Evolutionary conservation across 2,113 vertebrate species (phyloP).

Genomic region (Mustela nigripes): DNA sequence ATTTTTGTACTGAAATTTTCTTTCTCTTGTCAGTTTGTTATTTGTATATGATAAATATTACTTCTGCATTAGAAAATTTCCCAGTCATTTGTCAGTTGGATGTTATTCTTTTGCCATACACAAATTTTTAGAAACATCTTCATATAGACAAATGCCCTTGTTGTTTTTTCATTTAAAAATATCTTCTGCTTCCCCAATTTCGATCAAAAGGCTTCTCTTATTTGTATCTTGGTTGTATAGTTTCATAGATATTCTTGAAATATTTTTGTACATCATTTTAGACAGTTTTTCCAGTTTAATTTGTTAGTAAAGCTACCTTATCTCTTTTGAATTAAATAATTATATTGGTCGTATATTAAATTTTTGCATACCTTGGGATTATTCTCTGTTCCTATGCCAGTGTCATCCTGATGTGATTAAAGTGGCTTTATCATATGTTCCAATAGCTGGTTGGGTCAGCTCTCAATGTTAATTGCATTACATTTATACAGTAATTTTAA

Average conservation of each 20-base stretch:
- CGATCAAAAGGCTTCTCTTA: background rate
- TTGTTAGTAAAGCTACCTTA: background rate
- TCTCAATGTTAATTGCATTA: background rate
- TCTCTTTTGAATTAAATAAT: background rate
- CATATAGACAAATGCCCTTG: background rate
- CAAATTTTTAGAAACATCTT: background rate
- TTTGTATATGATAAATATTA: background rate
- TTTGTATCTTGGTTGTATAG: background rate
- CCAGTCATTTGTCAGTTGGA: background rate
- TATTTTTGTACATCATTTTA: background rate
- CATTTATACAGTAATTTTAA: constrained; percentile 3
- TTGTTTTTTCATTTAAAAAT: background rate
- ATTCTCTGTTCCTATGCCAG: background rate
- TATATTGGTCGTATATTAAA: background rate
- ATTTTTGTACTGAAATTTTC: background rate
- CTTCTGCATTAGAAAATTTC: background rate
- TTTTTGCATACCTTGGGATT: background rate
- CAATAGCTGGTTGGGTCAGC: background rate
- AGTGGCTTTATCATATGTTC: constrained; percentile 12
- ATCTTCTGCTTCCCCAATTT: background rate
- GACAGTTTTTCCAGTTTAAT: background rate
- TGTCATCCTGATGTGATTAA: constrained; percentile 37
- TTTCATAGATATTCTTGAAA: background rate
- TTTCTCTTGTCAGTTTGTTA: background rate
- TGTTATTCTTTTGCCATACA: background rate